phyloP scores from a whole-genome alignment of 2,113 vertebrate species.

The Aldabrachelys gigantea region DNA sequence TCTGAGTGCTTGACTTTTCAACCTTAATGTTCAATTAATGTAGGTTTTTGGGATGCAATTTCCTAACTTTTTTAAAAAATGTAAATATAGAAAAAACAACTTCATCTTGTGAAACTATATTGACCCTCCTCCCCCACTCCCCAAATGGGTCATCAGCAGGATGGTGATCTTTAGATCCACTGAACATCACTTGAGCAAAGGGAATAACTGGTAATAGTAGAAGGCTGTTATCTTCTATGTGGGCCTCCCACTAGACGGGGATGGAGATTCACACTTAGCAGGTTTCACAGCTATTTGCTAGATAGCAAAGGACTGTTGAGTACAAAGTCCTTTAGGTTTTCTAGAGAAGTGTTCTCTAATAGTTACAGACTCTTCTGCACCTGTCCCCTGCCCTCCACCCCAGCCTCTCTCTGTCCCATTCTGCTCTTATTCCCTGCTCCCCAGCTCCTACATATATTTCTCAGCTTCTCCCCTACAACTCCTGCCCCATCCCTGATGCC shows the following conservation, averaged over 20 bases:
- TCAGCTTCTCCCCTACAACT: neutral
- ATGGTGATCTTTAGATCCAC: neutral
- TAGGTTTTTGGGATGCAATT: neutral
- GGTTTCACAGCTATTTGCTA: neutral
- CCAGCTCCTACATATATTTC: neutral
- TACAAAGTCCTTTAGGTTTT: neutral
- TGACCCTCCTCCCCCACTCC: neutral
- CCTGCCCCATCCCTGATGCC: too few relatives aligned
- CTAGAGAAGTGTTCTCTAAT: neutral
- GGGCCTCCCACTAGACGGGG: neutral
- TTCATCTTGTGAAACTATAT: neutral
- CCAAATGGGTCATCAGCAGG: neutral
- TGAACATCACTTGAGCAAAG: neutral
- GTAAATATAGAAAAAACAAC: neutral
- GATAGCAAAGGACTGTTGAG: fast-evolving
- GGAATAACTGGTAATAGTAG: neutral
- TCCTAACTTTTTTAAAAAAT: neutral
- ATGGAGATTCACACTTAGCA: neutral
- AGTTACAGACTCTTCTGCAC: neutral
- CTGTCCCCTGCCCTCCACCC: neutral
- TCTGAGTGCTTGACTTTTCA: neutral
- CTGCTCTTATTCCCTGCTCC: neutral
- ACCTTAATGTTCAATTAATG: neutral
- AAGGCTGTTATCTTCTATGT: fast-evolving
- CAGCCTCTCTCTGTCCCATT: neutral